A percentile compares a stretch with the other conserved stretches of the same genome.
phyloP scores from a whole-genome alignment of 2,888 invertebrate species.

The Aleiodes testaceus region DNA sequence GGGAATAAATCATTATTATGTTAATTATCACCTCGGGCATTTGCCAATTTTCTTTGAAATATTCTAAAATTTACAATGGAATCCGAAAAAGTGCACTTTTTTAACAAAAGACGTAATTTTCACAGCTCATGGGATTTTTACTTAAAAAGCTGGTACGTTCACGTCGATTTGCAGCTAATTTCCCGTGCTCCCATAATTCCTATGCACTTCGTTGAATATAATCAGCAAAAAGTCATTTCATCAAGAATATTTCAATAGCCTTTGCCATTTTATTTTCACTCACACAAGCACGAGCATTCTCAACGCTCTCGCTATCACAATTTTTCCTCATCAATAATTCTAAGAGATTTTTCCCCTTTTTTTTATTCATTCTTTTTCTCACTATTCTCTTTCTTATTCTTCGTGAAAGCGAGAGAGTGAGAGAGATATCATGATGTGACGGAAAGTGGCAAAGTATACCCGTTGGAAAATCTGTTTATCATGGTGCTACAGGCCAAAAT shows the following conservation, averaged over 20 bases:
- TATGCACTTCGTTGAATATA: slow-evolving; percentile 34
- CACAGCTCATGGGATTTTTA: background rate
- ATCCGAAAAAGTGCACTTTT: background rate
- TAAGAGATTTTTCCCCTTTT: background rate
- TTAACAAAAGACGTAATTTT: slow-evolving; percentile 24
- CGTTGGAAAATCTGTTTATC: slow-evolving; percentile 51
- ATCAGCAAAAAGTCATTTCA: slow-evolving; percentile 24
- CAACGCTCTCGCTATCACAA: background rate
- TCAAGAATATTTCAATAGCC: slow-evolving; percentile 22
- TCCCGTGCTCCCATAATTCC: slow-evolving; percentile 45
- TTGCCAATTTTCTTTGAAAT: too few relatives aligned
- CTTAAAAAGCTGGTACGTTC: background rate
- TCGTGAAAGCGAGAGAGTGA: too few relatives aligned
- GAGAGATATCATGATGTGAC: background rate
- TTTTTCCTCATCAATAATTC: slow-evolving; percentile 13
- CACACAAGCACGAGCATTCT: too few relatives aligned
- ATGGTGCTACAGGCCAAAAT: slow-evolving; percentile 39
- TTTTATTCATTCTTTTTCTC: background rate
- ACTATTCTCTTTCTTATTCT: too few relatives aligned
- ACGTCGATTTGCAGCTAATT: slow-evolving; percentile 40
- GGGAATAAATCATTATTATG: background rate
- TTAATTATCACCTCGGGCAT: background rate
- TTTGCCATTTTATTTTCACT: background rate
- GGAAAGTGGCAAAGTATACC: slow-evolving; percentile 27
- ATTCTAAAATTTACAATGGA: too few relatives aligned